phyloP scores from a whole-genome alignment of 2,797 vertebrate genomes.

The Picus viridis region DNA sequence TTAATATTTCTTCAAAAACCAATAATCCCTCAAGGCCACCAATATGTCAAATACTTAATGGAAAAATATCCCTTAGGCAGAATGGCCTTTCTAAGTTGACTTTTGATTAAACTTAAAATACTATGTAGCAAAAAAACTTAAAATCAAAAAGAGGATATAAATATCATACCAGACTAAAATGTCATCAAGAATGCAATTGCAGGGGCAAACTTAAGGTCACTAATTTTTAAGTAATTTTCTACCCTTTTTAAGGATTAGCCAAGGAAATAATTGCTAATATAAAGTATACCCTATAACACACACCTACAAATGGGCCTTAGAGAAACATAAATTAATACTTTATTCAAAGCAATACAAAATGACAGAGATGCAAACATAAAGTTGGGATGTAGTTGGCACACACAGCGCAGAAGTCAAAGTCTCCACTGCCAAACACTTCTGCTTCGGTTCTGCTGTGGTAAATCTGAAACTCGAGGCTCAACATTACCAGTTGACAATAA shows the following conservation, averaged over 20 bases:
- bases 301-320: background rate
- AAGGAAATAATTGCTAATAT: slow-evolving; percentile 66
- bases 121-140: slow-evolving; percentile 79
- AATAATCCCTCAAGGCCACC: slow-evolving; percentile 99
- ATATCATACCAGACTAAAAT: slow-evolving; percentile 78
- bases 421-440: background rate
- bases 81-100: slow-evolving; percentile 90
- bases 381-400: background rate
- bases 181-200: slow-evolving; percentile 67
- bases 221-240: slow-evolving; percentile 75
- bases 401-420: background rate
- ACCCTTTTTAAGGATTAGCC: slow-evolving; percentile 65
- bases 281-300: background rate
- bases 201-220: slow-evolving; percentile 42
- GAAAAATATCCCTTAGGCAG: slow-evolving; percentile 99
- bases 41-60: slow-evolving; percentile 99
- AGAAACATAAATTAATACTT: background rate
- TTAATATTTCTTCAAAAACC: slow-evolving; percentile 99
- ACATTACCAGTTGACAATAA: background rate
- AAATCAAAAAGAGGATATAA: slow-evolving; percentile 79
- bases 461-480: background rate
- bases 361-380: background rate
- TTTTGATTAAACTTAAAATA: slow-evolving; percentile 97
- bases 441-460: background rate
- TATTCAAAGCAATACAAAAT: background rate